A percentile compares a stretch with the other conserved stretches of the same genome.
Conservation (phyloP, 2,888 invertebrate species). For the Dryocosmus kuriphilus region DNA sequence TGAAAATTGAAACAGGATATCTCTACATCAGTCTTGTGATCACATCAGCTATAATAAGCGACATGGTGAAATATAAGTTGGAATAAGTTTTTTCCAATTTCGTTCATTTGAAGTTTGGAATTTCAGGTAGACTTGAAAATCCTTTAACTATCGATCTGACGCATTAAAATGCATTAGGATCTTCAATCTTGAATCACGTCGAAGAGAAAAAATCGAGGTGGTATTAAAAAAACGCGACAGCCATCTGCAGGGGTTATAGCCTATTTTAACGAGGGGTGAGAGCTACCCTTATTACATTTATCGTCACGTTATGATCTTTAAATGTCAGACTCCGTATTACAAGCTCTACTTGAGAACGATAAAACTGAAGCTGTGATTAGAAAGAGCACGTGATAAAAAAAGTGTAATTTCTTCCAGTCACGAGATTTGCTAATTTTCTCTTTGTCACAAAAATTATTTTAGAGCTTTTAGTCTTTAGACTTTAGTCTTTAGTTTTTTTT, state of each 20-base stretch:
- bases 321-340: slow-evolving; percentile 23
- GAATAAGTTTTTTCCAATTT: no score
- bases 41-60: no score
- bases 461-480: no score
- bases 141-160: neutral
- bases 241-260: slow-evolving; percentile 7
- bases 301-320: slow-evolving; percentile 37
- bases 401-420: slow-evolving; percentile 27
- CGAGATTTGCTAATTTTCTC: neutral
- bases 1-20: neutral
- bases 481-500: no score
- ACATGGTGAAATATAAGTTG: no score
- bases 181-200: neutral
- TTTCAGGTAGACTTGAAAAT: no score
- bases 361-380: neutral
- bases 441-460: neutral
- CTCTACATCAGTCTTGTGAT: neutral
- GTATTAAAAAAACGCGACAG: slow-evolving; percentile 2
- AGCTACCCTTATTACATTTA: slow-evolving; percentile 37
- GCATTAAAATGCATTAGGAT: slow-evolving; percentile 8
- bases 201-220: neutral
- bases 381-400: slow-evolving; percentile 27
- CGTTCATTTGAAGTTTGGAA: no score
- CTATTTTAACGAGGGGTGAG: slow-evolving; percentile 20
- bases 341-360: slow-evolving; percentile 25